Evolutionary conservation across 2,113 vertebrate genomes (phyloP).

Genomic region (Crocuta crocuta): DNA sequence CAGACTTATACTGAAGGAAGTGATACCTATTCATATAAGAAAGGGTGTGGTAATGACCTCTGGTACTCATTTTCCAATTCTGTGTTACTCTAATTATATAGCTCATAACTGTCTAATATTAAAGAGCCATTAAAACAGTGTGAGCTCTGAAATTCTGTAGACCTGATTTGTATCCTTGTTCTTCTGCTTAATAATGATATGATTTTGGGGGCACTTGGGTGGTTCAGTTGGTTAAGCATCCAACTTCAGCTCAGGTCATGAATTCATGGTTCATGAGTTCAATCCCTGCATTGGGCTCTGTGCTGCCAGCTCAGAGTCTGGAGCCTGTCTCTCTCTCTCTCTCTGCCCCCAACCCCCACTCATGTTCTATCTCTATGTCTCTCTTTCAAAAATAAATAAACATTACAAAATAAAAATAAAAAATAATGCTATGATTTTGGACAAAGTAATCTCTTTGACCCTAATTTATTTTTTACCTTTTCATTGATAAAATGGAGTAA

Average conservation of each 20-base stretch:
- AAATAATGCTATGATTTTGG: neutral
- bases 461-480: neutral
- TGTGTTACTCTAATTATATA: neutral
- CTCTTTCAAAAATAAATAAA: no score
- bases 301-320: no score
- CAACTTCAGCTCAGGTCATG: no score
- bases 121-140: slow-evolving; percentile 25
- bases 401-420: no score
- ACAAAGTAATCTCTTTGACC: slow-evolving; percentile 16
- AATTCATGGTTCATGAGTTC: no score
- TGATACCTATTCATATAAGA: neutral
- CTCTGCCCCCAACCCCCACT: no score
- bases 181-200: neutral
- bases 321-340: no score
- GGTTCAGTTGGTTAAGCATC: no score
- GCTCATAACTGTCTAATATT: slow-evolving; percentile 1
- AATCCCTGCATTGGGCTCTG: no score
- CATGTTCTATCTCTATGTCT: no score
- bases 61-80: slow-evolving; percentile 6
- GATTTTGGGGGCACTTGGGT: neutral
- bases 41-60: neutral
- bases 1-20: neutral
- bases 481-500: neutral
- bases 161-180: slow-evolving; percentile 16
- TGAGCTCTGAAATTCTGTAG: slow-evolving; percentile 23